These are phyloP conservation scores for Anastatus disparis DNA, from an alignment of 1,140 invertebrate species.

Conservation along the genomic window DNA sequence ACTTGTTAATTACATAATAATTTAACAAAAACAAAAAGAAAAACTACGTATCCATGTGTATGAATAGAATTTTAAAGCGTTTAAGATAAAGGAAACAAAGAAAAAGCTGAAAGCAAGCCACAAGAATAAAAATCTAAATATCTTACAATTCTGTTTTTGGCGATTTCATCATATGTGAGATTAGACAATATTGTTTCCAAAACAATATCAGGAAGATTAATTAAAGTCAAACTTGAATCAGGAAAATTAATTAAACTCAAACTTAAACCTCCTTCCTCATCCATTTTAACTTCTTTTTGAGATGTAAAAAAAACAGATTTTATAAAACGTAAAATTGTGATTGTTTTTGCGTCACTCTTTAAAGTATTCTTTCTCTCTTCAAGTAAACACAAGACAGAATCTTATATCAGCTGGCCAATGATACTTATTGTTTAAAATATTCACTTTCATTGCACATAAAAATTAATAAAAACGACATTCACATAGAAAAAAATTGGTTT, in stretches of 20 bases:
- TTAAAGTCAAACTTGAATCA: conserved; percentile 50
- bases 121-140: neutral
- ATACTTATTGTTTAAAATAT: no score
- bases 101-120: neutral
- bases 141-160: conserved; percentile 81
- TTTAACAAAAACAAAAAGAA: neutral
- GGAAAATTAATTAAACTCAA: no score
- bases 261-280: conserved; percentile 14
- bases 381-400: no score
- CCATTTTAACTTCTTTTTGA: conserved; percentile 17
- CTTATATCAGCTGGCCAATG: no score
- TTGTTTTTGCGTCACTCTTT: no score
- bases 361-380: no score
- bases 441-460: no score
- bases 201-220: conserved; percentile 78
- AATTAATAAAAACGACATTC: no score
- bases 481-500: no score
- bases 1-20: conserved; percentile 3
- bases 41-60: neutral
- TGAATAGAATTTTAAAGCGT: no score
- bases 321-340: no score
- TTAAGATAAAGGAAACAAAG: neutral
- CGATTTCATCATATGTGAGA: conserved; percentile 84
- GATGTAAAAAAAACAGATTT: no score
- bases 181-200: conserved; percentile 83